Percentiles rank a stretch among this genome's conserved stretches.
Evolutionary conservation across 2,113 vertebrate species (phyloP).

Genomic region (Salvelinus sp.): DNA sequence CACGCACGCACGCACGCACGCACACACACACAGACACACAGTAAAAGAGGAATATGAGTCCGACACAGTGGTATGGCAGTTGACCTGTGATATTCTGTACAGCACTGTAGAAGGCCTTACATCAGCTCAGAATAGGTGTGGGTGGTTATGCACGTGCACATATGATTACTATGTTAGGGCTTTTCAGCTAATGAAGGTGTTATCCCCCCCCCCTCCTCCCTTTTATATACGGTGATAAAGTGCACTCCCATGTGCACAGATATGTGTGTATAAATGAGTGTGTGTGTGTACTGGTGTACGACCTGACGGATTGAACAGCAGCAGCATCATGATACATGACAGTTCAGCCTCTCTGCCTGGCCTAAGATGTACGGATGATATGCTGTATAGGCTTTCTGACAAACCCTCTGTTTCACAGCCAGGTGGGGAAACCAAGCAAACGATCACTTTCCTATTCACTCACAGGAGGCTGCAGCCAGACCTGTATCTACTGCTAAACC

Average conservation of each 20-base stretch:
- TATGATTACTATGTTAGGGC: not conserved
- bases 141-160: not conserved
- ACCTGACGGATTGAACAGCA: not conserved
- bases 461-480: conserved; percentile 49
- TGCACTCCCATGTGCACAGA: conserved; percentile 13
- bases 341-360: not conserved
- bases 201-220: conserved; percentile 16
- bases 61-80: not conserved
- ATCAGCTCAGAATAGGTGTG: not conserved
- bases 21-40: not conserved
- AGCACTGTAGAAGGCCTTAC: no score
- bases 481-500: no score
- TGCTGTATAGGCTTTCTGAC: not conserved
- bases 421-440: conserved; percentile 48
- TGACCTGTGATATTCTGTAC: not conserved
- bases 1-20: no score
- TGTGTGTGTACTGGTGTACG: not conserved
- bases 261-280: conserved; percentile 21
- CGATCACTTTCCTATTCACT: conserved; percentile 39
- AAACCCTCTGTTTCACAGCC: conserved; percentile 30
- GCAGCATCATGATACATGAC: not conserved
- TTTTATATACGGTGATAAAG: conserved; percentile 38
- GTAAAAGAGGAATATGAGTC: not conserved
- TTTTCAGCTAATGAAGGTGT: conserved; percentile 43
- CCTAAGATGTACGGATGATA: not conserved